These are phyloP conservation scores for Oligia latruncula DNA, from an alignment of 2,888 invertebrate species.

Conservation along the genomic window DNA sequence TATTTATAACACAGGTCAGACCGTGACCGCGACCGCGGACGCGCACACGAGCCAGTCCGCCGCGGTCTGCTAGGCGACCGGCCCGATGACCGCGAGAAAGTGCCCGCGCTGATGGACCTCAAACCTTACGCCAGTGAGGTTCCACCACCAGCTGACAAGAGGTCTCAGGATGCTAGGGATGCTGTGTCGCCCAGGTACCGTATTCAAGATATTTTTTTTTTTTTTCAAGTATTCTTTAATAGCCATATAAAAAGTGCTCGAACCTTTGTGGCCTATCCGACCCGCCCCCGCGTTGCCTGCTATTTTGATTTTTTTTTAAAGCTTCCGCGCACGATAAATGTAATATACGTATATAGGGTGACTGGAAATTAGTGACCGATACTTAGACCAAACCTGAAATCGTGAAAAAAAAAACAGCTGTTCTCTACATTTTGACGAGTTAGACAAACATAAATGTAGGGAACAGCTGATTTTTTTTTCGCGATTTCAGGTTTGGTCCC, in stretches of 20 bases:
- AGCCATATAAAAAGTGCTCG: neutral
- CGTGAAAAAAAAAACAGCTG: too few relatives aligned
- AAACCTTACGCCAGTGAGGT: slow-evolving; percentile 81
- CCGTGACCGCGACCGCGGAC: slow-evolving; percentile 55
- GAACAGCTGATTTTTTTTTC: too few relatives aligned
- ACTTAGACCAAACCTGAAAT: too few relatives aligned
- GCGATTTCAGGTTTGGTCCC: too few relatives aligned
- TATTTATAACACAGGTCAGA: slow-evolving; percentile 56
- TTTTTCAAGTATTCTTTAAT: too few relatives aligned
- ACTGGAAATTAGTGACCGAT: too few relatives aligned
- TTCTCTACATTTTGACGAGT: too few relatives aligned
- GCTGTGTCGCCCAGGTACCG: slow-evolving; percentile 85
- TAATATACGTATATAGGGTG: too few relatives aligned
- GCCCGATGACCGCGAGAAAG: slow-evolving; percentile 78
- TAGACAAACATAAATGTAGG: too few relatives aligned
- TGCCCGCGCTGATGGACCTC: slow-evolving; percentile 85
- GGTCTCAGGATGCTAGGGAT: slow-evolving; percentile 81
- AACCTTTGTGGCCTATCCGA: neutral
- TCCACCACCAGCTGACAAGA: slow-evolving; percentile 69
- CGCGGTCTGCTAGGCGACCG: slow-evolving; percentile 85
- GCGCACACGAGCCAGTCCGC: slow-evolving; percentile 62
- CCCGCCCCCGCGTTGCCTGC: too few relatives aligned
- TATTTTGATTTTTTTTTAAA: too few relatives aligned
- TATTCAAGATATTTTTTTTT: neutral
- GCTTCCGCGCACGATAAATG: too few relatives aligned